A percentile compares a stretch with the other conserved stretches of the same genome.
These are phyloP conservation scores for Eilema griseolum DNA, from an alignment of 2,888 invertebrate genomes.

Conservation along the genomic window DNA sequence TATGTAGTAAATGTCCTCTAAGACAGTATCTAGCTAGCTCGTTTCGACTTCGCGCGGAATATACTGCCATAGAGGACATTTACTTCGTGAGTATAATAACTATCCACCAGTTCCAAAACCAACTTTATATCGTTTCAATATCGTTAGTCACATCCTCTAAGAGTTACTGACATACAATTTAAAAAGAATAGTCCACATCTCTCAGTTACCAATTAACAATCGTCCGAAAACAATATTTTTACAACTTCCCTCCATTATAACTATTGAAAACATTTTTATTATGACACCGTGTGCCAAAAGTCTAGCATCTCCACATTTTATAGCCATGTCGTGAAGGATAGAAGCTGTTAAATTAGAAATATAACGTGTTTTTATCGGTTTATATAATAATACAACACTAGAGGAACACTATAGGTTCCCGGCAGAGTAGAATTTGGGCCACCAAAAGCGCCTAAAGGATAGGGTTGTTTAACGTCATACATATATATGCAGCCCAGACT, in stretches of 20 bases:
- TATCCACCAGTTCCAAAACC: neutral
- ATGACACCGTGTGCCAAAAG: slow-evolving; percentile 33
- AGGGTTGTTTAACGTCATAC: too few species aligned
- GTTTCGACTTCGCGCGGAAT: too few species aligned
- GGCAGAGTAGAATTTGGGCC: too few species aligned
- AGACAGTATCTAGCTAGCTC: too few species aligned
- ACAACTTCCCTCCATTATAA: slow-evolving; percentile 34
- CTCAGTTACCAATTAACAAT: slow-evolving; percentile 53
- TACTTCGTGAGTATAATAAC: too few species aligned
- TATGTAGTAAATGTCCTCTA: too few species aligned
- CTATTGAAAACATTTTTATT: slow-evolving; percentile 31
- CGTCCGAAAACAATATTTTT: slow-evolving; percentile 30
- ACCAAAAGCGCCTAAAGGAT: too few species aligned
- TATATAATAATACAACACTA: neutral
- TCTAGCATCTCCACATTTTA: slow-evolving; percentile 29
- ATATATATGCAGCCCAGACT: too few species aligned
- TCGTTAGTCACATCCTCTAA: slow-evolving; percentile 15
- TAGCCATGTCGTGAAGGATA: slow-evolving; percentile 16
- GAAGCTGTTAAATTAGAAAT: slow-evolving; percentile 21
- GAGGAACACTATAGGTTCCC: neutral
- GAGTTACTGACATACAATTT: neutral
- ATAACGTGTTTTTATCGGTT: slow-evolving; percentile 25
- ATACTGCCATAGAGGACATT: too few species aligned
- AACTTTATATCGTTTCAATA: slow-evolving; percentile 13
- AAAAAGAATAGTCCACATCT: slow-evolving; percentile 31